Evolutionary conservation across 1,140 invertebrate genomes (phyloP).

Genomic region (Pentalonia nigronervosa): DNA sequence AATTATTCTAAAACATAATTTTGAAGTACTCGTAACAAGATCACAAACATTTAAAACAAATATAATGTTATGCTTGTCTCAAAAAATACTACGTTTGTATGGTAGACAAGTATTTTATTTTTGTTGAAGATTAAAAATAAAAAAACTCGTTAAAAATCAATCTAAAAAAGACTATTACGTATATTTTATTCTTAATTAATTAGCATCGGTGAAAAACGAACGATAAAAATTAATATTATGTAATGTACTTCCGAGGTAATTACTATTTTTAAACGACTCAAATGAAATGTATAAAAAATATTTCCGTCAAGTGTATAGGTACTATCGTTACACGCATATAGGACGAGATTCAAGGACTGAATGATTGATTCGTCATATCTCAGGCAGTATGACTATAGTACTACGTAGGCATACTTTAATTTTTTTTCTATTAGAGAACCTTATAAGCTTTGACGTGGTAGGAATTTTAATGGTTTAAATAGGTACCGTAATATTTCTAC

Average conservation of each 20-base stretch:
- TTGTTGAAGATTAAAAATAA: neutral
- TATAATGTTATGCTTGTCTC: neutral
- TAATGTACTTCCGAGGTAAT: neutral
- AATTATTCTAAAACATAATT: neutral
- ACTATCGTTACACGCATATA: neutral
- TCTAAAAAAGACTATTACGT: neutral
- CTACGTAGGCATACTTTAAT: neutral
- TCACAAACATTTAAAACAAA: neutral
- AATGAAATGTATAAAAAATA: neutral
- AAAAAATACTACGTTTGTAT: neutral
- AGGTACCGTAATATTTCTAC: neutral
- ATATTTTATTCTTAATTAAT: neutral
- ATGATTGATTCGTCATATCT: neutral
- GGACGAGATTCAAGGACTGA: neutral
- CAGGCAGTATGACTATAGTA: neutral
- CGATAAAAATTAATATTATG: neutral
- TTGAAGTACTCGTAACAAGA: neutral
- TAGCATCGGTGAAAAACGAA: neutral
- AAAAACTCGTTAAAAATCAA: neutral
- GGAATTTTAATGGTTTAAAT: constrained; percentile 2
- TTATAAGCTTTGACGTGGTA: neutral
- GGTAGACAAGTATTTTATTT: neutral
- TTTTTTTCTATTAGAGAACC: neutral
- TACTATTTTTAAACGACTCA: neutral
- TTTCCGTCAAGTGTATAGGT: neutral